Conservation (phyloP, 2,113 vertebrate genomes). For the Cephalopterus ornatus region DNA sequence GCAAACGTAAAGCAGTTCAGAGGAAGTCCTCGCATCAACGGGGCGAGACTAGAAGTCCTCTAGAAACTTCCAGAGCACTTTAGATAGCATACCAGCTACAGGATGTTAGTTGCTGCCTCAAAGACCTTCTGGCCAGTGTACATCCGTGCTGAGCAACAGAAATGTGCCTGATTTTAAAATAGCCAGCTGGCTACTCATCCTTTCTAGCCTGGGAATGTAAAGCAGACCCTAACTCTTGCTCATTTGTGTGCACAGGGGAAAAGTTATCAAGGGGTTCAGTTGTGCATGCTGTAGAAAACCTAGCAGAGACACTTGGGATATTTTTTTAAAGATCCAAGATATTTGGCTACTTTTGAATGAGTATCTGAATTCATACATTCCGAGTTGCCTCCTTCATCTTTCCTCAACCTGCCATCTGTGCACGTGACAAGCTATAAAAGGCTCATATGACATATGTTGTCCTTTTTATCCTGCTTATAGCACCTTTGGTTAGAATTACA, state of each 20-base stretch:
- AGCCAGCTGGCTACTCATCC: not conserved
- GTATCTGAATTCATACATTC: not conserved
- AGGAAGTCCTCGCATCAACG: not conserved
- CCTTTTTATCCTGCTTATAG: not conserved
- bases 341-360: not conserved
- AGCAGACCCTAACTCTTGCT: not conserved
- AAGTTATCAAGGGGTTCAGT: not conserved
- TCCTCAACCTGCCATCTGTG: not conserved
- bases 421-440: not conserved
- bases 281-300: not conserved
- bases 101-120: not conserved
- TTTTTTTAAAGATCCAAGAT: not conserved
- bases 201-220: not conserved
- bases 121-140: not conserved
- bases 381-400: not conserved
- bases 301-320: not conserved
- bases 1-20: not conserved
- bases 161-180: not conserved
- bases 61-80: not conserved
- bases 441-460: not conserved
- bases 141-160: not conserved
- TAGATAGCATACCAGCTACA: not conserved
- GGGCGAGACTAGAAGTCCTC: not conserved
- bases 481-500: not conserved
- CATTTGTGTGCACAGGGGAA: not conserved